A percentile compares a stretch with the other conserved stretches of the same genome.
These are phyloP conservation scores for Altica lythri DNA, from an alignment of 2,888 invertebrate species.

Conservation along the genomic window DNA sequence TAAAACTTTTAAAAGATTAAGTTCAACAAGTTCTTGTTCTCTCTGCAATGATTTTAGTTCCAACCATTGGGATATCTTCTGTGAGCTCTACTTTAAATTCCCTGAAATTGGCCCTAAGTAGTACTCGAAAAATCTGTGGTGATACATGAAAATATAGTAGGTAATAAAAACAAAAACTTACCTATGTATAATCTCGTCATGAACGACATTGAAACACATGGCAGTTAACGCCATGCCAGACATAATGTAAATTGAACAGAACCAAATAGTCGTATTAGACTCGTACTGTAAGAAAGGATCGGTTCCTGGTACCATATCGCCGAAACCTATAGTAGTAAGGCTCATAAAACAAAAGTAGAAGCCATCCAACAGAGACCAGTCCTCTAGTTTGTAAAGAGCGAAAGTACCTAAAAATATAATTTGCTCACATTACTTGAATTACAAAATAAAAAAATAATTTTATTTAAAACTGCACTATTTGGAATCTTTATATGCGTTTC, in stretches of 20 bases:
- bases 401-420: constrained; percentile 56
- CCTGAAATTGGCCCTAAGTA: not conserved
- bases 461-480: too few relatives aligned
- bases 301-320: constrained; percentile 80
- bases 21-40: too few relatives aligned
- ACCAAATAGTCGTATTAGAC: constrained; percentile 79
- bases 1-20: too few relatives aligned
- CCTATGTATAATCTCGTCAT: constrained; percentile 85
- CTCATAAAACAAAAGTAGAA: constrained; percentile 97
- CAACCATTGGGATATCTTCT: not conserved
- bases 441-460: too few relatives aligned
- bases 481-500: too few relatives aligned
- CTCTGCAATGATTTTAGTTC: not conserved
- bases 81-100: not conserved
- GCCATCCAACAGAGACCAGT: constrained; percentile 87
- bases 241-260: constrained; percentile 85
- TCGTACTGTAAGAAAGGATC: constrained; percentile 64
- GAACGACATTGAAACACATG: constrained; percentile 89
- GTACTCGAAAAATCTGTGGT: too few relatives aligned
- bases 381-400: constrained; percentile 86
- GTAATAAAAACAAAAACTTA: too few relatives aligned
- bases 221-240: constrained; percentile 86
- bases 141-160: too few relatives aligned
- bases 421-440: too few relatives aligned
- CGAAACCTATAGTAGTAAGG: constrained; percentile 89